A percentile compares a stretch with the other conserved stretches of the same genome.
Evolutionary conservation across 1,140 invertebrate species (phyloP).

Genomic region (Diabrotica undecimpunctata): DNA sequence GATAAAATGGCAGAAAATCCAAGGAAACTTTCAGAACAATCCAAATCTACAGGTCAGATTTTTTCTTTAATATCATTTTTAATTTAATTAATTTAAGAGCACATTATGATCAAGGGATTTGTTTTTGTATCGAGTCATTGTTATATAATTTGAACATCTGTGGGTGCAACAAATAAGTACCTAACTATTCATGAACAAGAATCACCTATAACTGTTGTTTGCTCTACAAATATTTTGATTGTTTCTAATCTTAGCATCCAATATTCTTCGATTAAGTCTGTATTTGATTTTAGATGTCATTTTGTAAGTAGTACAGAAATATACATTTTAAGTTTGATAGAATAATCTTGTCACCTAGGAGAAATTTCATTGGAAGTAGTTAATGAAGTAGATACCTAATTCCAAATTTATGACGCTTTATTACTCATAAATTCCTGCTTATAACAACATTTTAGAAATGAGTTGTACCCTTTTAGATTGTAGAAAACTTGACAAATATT

Average conservation of each 20-base stretch:
- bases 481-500: too few relatives aligned
- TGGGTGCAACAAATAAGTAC: slow-evolving; percentile 23
- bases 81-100: background rate
- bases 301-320: too few relatives aligned
- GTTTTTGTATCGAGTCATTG: slow-evolving; percentile 27
- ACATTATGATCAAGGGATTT: slow-evolving; percentile 13
- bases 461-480: too few relatives aligned
- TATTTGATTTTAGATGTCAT: too few relatives aligned
- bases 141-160: slow-evolving; percentile 42
- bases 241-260: background rate
- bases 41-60: slow-evolving; percentile 54
- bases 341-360: too few relatives aligned
- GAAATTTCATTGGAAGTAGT: too few relatives aligned
- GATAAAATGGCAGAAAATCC: slow-evolving; percentile 62
- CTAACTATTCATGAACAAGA: background rate
- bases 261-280: too few relatives aligned
- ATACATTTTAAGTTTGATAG: too few relatives aligned
- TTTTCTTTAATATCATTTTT: slow-evolving; percentile 25
- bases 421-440: too few relatives aligned
- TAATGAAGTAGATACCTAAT: too few relatives aligned
- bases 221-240: background rate
- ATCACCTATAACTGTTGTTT: background rate
- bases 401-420: too few relatives aligned
- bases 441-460: too few relatives aligned
- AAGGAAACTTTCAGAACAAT: slow-evolving; percentile 55